Percentiles rank a stretch among this genome's conserved stretches.
Conservation (phyloP, 2,888 invertebrate species). For the Acrocyrtus sp. region DNA sequence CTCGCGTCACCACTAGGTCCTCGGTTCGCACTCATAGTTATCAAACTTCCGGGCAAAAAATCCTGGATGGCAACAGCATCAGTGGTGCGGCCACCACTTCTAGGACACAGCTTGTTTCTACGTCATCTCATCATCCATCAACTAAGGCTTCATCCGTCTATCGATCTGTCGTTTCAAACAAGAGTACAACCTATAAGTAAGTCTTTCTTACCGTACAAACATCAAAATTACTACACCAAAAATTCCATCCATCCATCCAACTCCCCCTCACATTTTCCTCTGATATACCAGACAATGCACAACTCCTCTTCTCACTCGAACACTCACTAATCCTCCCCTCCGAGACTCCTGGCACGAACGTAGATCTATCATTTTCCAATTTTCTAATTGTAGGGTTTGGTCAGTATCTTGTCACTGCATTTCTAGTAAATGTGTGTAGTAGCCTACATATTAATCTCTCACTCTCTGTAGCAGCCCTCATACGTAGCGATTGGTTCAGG, state of each 20-base stretch:
- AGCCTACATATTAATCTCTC: no score
- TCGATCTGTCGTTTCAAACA: slow-evolving; percentile 60
- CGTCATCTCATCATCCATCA: slow-evolving; percentile 44
- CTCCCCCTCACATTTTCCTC: no score
- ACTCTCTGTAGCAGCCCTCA: no score
- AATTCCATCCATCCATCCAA: neutral
- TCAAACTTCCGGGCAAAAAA: slow-evolving; percentile 26
- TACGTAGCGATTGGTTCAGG: no score
- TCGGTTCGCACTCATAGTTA: slow-evolving; percentile 46
- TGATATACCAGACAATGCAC: no score
- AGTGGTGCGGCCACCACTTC: slow-evolving; percentile 23
- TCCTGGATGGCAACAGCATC: slow-evolving; percentile 24
- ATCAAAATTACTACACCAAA: neutral
- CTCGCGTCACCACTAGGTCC: slow-evolving; percentile 45
- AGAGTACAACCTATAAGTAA: slow-evolving; percentile 59
- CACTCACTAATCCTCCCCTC: no score
- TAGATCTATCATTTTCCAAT: no score
- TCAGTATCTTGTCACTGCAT: no score
- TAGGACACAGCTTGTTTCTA: slow-evolving; percentile 38
- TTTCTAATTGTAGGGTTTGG: no score
- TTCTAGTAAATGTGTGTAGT: no score
- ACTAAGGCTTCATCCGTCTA: slow-evolving; percentile 57
- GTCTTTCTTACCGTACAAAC: slow-evolving; percentile 7
- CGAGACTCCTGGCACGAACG: no score
- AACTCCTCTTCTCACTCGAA: no score